These are phyloP conservation scores for Tragopan temminckii DNA, from an alignment of 2,797 vertebrate genomes.

Conservation along the genomic window DNA sequence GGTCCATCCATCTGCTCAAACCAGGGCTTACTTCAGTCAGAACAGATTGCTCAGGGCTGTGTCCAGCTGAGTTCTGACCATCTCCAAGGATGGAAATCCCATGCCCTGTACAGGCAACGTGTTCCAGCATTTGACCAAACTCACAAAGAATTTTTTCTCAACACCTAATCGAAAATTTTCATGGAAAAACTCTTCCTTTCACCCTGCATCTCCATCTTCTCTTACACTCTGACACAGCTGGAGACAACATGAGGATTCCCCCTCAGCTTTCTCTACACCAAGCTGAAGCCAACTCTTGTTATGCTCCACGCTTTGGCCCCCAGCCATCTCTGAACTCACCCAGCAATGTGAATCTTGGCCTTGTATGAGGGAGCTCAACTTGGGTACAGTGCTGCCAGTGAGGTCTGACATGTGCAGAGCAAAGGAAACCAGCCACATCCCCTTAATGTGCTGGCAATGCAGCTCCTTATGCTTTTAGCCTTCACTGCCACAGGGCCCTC, in stretches of 20 bases:
- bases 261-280: not conserved
- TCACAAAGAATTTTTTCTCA: not conserved
- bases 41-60: not conserved
- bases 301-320: not conserved
- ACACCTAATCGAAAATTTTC: not conserved
- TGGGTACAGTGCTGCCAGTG: not conserved
- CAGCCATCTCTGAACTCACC: too few relatives aligned
- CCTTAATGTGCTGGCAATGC: rapidly evolving
- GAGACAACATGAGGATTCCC: not conserved
- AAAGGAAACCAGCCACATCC: not conserved
- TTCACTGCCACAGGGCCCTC: not conserved
- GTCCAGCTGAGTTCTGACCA: not conserved
- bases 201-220: not conserved
- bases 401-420: not conserved
- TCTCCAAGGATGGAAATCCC: not conserved
- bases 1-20: not conserved
- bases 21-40: not conserved
- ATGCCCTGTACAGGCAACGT: not conserved
- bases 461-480: rapidly evolving
- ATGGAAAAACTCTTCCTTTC: not conserved
- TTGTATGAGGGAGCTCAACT: not conserved
- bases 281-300: not conserved
- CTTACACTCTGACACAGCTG: not conserved
- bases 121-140: not conserved
- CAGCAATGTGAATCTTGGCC: not conserved